These are phyloP conservation scores for Edolisoma coerulescens DNA, from an alignment of 2,113 vertebrate species.

Conservation along the genomic window DNA sequence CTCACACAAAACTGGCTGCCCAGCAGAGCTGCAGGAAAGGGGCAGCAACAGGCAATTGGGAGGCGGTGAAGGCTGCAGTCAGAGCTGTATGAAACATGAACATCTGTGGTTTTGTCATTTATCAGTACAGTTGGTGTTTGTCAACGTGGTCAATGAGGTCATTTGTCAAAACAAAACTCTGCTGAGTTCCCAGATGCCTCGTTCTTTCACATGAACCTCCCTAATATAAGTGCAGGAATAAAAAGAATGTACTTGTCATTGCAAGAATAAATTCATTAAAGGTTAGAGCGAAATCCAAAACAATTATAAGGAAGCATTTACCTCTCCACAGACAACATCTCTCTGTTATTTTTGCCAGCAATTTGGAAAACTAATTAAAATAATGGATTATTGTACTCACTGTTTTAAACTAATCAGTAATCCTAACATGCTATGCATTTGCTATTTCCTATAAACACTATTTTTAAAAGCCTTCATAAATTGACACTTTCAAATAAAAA, in stretches of 20 bases:
- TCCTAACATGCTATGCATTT: constrained; percentile 1
- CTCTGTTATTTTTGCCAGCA: constrained; percentile 22
- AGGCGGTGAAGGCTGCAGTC: neutral
- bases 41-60: neutral
- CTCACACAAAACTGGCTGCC: neutral
- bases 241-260: constrained; percentile 13
- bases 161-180: constrained; percentile 47
- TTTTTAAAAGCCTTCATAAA: constrained; percentile 36
- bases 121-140: constrained; percentile 22
- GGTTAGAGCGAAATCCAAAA: constrained; percentile 22
- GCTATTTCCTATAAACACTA: neutral
- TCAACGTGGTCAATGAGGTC: neutral
- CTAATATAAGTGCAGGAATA: neutral
- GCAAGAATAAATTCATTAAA: constrained; percentile 44
- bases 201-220: neutral
- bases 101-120: constrained; percentile 1
- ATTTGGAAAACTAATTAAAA: constrained; percentile 53
- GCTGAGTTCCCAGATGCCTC: constrained; percentile 30
- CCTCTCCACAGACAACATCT: constrained; percentile 13
- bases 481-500: constrained; percentile 3
- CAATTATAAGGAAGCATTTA: constrained; percentile 31
- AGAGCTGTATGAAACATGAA: neutral
- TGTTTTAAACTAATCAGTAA: constrained; percentile 45
- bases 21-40: neutral
- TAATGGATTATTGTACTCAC: constrained; percentile 39